Evolutionary conservation across 2,113 vertebrate genomes (phyloP), one percentile per base, ranked within the genome.

Genomic region (Oncorhynchus keta): DNA sequence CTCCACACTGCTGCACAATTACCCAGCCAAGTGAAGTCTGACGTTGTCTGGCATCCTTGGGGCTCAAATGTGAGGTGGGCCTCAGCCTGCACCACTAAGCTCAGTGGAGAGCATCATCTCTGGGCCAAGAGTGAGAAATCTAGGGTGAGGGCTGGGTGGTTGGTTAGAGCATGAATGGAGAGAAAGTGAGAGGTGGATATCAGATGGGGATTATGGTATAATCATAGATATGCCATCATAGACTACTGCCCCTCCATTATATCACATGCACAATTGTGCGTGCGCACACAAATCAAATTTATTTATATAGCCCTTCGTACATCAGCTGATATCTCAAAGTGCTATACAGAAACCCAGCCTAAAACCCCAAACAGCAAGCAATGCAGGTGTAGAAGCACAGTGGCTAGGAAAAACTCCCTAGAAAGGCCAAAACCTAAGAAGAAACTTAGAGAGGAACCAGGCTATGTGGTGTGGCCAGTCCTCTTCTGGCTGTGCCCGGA

Each of bases 1-100:
- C 67, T 78, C 81, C 83, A 83, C 76, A 73, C 84, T 76, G 59
- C 72, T 90, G 85, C 81, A 85, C 86, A 87, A 89, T 89, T 82
- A 81, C 82, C 82, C 65, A 82, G 16, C 80, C 80, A 73, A 88
- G 84, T 78, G 84, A 80, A 88, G 88, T 77, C 74, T 71, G 76
- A 68, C 69, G 80, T 39, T 84, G 77, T 82, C 79, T 89, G 82
- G 77, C 76, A 16, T 51, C 39, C 49, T 62, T 75, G 28, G 70
- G 61, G 73, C 35, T 80, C 68, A 75, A 24, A 28, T 86, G 76
- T 73, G 73, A 28, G 65, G 32, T 5, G 39, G 75, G 30, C 32
- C 22, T 69, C 39, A 22, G 71, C 49, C 74, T 74, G 71, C 69
- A 39, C 61, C 75, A 48, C 26, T 72, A 16, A 8, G 68, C 59